Evolutionary conservation across 2,797 vertebrate species (phyloP).

Genomic region (Xerus rutilus): DNA sequence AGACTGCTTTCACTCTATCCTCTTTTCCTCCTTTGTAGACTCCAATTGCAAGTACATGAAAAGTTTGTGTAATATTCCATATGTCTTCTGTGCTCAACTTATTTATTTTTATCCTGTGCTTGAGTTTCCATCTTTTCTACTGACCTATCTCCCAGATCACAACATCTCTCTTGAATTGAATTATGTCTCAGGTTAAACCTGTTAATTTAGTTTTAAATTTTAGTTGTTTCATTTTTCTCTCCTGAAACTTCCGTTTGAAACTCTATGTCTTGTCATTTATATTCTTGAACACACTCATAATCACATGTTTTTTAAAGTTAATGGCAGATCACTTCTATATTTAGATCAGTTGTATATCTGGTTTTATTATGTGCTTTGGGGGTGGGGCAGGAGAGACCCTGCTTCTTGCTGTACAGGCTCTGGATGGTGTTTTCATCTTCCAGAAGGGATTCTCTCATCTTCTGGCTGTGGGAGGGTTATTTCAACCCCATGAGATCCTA

Average conservation of each 20-base stretch:
- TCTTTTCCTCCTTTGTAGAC: not conserved
- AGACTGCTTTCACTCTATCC: slow-evolving; percentile 12
- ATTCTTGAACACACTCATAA: slow-evolving; percentile 25
- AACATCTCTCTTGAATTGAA: slow-evolving; percentile 1
- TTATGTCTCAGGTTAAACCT: not conserved
- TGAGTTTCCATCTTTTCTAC: slow-evolving; percentile 31
- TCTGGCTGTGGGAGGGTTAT: not conserved
- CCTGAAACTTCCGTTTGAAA: slow-evolving; percentile 18
- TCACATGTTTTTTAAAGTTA: slow-evolving; percentile 2
- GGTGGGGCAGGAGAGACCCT: not conserved
- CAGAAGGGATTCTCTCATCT: not conserved
- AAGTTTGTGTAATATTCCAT: not conserved
- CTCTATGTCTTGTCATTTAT: slow-evolving; percentile 20
- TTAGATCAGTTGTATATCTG: not conserved
- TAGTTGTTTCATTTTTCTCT: not conserved
- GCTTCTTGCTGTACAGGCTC: not conserved
- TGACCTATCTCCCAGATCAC: not conserved
- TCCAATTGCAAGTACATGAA: not conserved
- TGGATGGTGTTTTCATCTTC: not conserved
- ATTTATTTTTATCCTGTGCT: not conserved
- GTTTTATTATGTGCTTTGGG: not conserved
- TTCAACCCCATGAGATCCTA: not conserved
- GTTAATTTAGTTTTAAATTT: slow-evolving; percentile 44
- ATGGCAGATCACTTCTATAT: not conserved
- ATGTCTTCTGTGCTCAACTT: not conserved